Evolutionary conservation across 1,140 invertebrate species (phyloP), one percentile per base, ranked within the genome.

Genomic region (Frieseomelitta varia): DNA sequence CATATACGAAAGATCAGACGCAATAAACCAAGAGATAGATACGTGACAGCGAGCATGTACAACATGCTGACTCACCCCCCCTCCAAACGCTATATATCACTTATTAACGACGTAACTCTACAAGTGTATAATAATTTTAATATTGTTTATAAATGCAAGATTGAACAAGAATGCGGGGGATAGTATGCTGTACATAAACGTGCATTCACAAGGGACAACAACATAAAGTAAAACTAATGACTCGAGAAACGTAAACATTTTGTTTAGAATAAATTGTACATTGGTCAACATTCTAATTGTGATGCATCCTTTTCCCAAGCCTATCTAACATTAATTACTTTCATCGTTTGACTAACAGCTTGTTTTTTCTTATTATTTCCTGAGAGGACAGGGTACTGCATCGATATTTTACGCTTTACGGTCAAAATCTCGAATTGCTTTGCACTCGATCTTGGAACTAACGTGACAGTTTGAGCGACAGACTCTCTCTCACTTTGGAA

Each of bases 261-360:
- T 94, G 93, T 95, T 94, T 95, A 95, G 94, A 95, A 95, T 95
- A 95, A 95, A 95, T 93, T 91, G 93, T 94, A 93, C 94, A 94
- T 93, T 94, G 79, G 94, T 90, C 90, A 94, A 94, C 87, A 93
- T 85, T 90, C 39, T 84, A 74, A 90, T 83, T 92, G 88, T 90
- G 78, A 91, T 92, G 88, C 88, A 85, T 91, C 85, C 90, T 86
- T 85, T 74, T 88, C 79, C 83, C 63, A 80, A 17, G 56, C 68
- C 67, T 89, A 61, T 58, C 68, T 90, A 90, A 87, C 79, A 67
- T 24, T 83, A 90, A 67, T 80, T 84, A 39, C 69, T 76, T 12
- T 61, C 17, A 53, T 63, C 82, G 68, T 47, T 86, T 85, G 71
- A 90, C 77, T 92, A 91, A 92, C 82, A 83, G 92, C 93, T 93